Conservation (phyloP, 37 sponge, comb jelly and placozoan species). For the Eunapius fragilis region DNA sequence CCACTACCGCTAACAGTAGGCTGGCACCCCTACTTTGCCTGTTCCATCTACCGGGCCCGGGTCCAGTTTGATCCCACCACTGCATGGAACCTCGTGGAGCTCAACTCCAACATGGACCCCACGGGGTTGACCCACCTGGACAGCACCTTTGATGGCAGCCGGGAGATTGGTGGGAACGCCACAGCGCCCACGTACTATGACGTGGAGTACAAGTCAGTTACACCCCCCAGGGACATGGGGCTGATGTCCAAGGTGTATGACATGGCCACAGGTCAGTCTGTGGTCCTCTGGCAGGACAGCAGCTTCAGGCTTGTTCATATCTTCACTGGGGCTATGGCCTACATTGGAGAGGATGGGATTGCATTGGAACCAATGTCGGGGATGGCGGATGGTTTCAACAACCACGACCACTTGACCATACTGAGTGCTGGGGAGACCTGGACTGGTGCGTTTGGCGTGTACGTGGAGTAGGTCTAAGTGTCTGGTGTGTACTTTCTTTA, state of each 20-base stretch:
- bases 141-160: conserved; percentile 36
- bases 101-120: conserved; percentile 54
- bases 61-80: conserved; percentile 57
- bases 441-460: conserved; percentile 69
- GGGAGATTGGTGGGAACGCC: conserved; percentile 61
- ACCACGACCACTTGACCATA: conserved; percentile 56
- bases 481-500: neutral
- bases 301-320: conserved; percentile 67
- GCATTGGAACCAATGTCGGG: conserved; percentile 86
- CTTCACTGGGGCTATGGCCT: conserved; percentile 51
- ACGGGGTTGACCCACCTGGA: conserved; percentile 60
- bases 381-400: conserved; percentile 82
- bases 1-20: conserved; percentile 77
- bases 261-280: conserved; percentile 37
- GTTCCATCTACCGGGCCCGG: conserved; percentile 41
- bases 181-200: conserved; percentile 65
- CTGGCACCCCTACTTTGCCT: conserved; percentile 82
- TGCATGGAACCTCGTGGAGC: conserved; percentile 55
- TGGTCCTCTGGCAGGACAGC: conserved; percentile 60
- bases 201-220: conserved; percentile 60
- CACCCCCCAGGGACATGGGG: neutral
- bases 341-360: conserved; percentile 45
- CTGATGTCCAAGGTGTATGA: conserved; percentile 50
- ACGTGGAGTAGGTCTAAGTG: conserved; percentile 29
- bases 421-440: conserved; percentile 76